Base-by-base conservation (phyloP, 2,888 invertebrate species). In the Acholoe squamosa region DNA sequence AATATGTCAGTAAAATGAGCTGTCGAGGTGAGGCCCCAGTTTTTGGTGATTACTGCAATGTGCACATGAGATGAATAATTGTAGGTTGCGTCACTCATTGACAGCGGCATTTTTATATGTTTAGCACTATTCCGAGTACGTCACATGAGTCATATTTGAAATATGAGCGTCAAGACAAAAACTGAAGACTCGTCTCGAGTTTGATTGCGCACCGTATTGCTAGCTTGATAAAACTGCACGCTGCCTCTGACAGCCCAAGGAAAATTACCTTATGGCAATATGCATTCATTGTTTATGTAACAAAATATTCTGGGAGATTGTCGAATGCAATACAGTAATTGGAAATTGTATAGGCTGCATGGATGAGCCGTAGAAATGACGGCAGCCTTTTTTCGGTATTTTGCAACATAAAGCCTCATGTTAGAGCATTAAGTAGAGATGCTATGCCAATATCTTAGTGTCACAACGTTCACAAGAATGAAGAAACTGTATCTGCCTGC, bases 101-200 rank as follows among this genome's bases (percentile, higher is more conserved):
- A 43, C 43, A 43, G 43, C 43, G 10, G 43, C 43, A 43, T 43
- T 43, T 43, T 43, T 43, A 43, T 43, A 43, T 43, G 5, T 43
- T 43, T 43, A 43, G 43, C 43, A 43, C 43, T 7, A 43, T 43
- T 10, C 43, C 43, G 43, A 61, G 3, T 61, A 61, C n/a, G 61
- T 12, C 61, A 61, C 22, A 25, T 71, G 71, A 71, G 71, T 71
- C 71, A 71, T 28, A 71, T 71, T 28, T 71, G 71, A 71, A 71
- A 71, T 71, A 71, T 71, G 71, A 71, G 71, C 71, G 71, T 14
- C 28, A 28, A 3, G 19, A 28, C 14, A 71, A 71, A 71, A 71
- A 43, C 43, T 43, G 3, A 43, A 14, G 71, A 71, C 28, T 5
- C 28, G 5, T 71, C 71, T 71, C 28, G 28, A 71, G 25, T 71